Evolutionary conservation across 2,113 vertebrate species (phyloP).

Genomic region (Gallinago media): DNA sequence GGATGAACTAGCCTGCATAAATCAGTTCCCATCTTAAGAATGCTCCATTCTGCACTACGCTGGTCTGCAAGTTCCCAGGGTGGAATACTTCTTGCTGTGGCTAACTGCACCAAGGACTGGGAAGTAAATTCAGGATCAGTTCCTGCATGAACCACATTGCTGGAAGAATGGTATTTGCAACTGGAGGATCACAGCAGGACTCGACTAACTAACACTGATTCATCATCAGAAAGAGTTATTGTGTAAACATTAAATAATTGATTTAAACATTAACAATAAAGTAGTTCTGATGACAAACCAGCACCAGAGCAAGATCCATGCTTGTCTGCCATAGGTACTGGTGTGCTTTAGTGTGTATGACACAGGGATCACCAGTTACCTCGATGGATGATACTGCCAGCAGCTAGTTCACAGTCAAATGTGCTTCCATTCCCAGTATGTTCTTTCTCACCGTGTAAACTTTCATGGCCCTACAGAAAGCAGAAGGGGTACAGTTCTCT

Average conservation of each 20-base stretch:
- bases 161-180: neutral
- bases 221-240: constrained; percentile 3
- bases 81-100: neutral
- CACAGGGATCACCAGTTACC: neutral
- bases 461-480: neutral
- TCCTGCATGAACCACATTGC: neutral
- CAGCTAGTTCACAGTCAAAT: constrained; percentile 3
- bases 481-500: constrained; percentile 20
- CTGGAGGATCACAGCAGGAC: neutral
- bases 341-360: neutral
- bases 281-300: constrained; percentile 32
- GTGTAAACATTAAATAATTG: constrained; percentile 30
- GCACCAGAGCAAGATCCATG: neutral
- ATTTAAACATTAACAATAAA: constrained; percentile 44
- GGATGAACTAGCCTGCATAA: neutral
- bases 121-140: neutral
- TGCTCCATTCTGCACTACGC: neutral
- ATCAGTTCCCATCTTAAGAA: neutral
- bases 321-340: neutral
- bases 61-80: neutral
- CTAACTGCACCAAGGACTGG: neutral
- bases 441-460: constrained; percentile 44
- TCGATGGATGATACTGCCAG: neutral
- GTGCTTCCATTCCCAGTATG: neutral
- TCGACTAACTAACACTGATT: neutral